These are phyloP conservation scores for Myiagra hebetior DNA, from an alignment of 2,113 vertebrate species.

Conservation along the genomic window DNA sequence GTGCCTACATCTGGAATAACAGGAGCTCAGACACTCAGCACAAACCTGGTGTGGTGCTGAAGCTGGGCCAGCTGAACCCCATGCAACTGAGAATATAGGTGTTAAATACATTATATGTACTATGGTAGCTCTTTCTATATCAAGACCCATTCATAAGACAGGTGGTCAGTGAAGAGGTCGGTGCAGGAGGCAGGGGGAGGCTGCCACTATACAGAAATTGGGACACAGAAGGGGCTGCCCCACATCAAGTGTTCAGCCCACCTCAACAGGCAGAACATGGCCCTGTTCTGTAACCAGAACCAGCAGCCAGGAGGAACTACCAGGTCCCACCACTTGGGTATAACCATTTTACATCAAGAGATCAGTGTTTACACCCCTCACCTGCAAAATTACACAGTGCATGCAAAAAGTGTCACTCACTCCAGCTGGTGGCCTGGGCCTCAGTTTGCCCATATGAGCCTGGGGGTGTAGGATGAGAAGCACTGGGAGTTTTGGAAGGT, in stretches of 20 bases:
- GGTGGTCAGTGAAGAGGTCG: not conserved
- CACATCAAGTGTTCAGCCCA: not conserved
- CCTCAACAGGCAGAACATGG: accelerated
- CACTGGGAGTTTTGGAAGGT: not conserved
- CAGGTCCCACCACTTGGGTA: not conserved
- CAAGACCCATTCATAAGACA: not conserved
- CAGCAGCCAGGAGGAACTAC: not conserved
- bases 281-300: not conserved
- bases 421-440: not conserved
- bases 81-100: not conserved
- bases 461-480: not conserved
- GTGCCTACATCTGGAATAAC: not conserved
- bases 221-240: not conserved
- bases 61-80: not conserved
- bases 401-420: not conserved
- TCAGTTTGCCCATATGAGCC: not conserved
- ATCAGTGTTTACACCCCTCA: not conserved
- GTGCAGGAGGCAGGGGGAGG: not conserved
- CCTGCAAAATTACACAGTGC: not conserved
- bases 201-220: not conserved
- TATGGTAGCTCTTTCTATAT: not conserved
- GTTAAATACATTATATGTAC: not conserved
- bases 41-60: not conserved
- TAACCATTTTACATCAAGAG: not conserved
- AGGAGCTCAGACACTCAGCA: not conserved